phyloP scores from a whole-genome alignment of 2,888 invertebrate genomes.

The Ormyrus rosae region DNA sequence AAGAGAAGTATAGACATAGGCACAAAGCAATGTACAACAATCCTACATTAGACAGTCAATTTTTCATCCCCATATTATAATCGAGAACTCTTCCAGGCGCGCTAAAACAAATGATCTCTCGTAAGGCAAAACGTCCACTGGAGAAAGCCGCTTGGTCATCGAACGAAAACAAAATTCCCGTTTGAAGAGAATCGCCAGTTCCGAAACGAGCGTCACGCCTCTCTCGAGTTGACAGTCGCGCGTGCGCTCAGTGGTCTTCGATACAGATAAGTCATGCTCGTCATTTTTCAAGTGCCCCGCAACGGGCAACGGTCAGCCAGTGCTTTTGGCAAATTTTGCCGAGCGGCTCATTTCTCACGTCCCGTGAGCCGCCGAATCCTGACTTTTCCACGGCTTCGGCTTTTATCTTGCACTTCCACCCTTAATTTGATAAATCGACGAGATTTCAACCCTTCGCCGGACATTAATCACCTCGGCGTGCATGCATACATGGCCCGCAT shows the following conservation, averaged over 20 bases:
- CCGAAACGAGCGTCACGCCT: slow-evolving; percentile 65
- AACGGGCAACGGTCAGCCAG: slow-evolving; percentile 64
- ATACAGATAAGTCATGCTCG: slow-evolving; percentile 74
- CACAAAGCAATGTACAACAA: too few species aligned
- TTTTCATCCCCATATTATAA: slow-evolving; percentile 34
- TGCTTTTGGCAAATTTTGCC: slow-evolving; percentile 57
- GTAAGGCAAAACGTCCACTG: slow-evolving; percentile 27
- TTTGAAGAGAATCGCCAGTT: background rate
- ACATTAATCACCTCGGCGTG: slow-evolving; percentile 73
- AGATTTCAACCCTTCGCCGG: slow-evolving; percentile 67
- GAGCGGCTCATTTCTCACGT: slow-evolving; percentile 67
- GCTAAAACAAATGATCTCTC: slow-evolving; percentile 24
- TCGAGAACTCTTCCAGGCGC: slow-evolving; percentile 22
- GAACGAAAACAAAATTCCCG: slow-evolving; percentile 15
- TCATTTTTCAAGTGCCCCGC: slow-evolving; percentile 69
- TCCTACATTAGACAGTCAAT: slow-evolving; percentile 11
- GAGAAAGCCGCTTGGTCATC: slow-evolving; percentile 31
- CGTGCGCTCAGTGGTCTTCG: slow-evolving; percentile 62
- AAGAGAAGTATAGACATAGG: too few species aligned
- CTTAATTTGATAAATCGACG: slow-evolving; percentile 76
- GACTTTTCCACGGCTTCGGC: slow-evolving; percentile 72
- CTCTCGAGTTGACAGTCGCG: slow-evolving; percentile 61
- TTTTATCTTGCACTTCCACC: slow-evolving; percentile 74
- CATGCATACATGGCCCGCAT: slow-evolving; percentile 75
- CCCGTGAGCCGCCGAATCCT: slow-evolving; percentile 61